phyloP scores from a whole-genome alignment of 2,888 invertebrate species.

The Caenorhabditis angaria region DNA sequence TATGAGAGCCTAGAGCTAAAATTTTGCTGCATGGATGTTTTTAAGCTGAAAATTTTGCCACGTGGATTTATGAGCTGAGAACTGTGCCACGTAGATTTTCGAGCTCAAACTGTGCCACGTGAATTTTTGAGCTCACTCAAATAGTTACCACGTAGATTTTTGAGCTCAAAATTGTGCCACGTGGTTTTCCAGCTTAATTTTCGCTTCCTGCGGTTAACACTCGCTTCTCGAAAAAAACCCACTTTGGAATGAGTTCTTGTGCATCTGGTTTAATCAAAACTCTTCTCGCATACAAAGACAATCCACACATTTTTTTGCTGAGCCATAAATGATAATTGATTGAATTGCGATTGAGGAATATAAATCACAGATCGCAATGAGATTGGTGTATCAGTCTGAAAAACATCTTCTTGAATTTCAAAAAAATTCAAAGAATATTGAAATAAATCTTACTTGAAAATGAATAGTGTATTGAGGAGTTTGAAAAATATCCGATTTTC shows the following conservation, averaged over 20 bases:
- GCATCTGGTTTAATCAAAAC: constrained; percentile 82
- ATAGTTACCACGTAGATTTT: no score
- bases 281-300: constrained; percentile 84
- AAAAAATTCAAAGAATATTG: background rate
- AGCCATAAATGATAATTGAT: constrained; percentile 87
- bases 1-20: background rate
- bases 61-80: no score
- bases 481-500: constrained; percentile 76
- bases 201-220: no score
- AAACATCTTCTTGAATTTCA: background rate
- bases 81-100: no score
- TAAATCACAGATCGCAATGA: constrained; percentile 90
- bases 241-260: constrained; percentile 64
- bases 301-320: constrained; percentile 83
- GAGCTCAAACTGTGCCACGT: no score
- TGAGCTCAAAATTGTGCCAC: no score
- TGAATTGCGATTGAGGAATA: constrained; percentile 90
- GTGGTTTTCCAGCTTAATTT: no score
- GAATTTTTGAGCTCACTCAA: no score
- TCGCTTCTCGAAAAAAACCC: constrained; percentile 9
- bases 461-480: constrained; percentile 87
- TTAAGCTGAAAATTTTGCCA: no score
- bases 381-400: constrained; percentile 85
- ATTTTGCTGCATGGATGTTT: no score
- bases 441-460: constrained; percentile 78